Percentiles rank a stretch among this genome's conserved stretches.
Evolutionary conservation across 2,113 vertebrate species (phyloP).

Genomic region (Prochilodus magdalenae): DNA sequence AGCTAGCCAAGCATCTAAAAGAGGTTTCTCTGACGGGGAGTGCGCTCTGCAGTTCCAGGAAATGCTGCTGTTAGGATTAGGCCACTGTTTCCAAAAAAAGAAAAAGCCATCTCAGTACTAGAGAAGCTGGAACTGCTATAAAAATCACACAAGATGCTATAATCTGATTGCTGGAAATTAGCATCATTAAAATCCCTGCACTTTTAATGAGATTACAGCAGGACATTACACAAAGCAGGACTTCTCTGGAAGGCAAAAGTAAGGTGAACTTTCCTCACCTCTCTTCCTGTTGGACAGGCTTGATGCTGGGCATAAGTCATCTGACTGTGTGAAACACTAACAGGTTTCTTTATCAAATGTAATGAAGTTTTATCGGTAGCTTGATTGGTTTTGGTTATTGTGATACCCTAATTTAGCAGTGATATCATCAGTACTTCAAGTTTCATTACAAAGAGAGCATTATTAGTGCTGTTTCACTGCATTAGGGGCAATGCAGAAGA

Average conservation of each 20-base stretch:
- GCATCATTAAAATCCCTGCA: background rate
- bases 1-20: background rate
- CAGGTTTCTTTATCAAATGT: no score
- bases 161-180: background rate
- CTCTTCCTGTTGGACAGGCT: background rate
- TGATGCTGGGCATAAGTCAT: background rate
- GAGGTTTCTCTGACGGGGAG: background rate
- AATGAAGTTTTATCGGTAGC: no score
- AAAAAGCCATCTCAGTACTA: background rate
- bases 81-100: background rate
- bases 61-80: background rate
- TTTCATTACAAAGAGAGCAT: no score
- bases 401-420: no score
- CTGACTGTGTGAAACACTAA: no score
- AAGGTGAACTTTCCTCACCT: background rate
- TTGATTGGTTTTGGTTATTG: no score
- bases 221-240: background rate
- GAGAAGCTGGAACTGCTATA: background rate
- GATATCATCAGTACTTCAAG: no score
- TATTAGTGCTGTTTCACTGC: no score
- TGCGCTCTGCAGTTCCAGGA: constrained; percentile 11
- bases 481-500: no score
- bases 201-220: background rate
- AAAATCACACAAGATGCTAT: background rate
- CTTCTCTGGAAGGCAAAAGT: background rate